These are phyloP conservation scores for Indri indri DNA, from an alignment of 2,113 vertebrate genomes.

Conservation along the genomic window DNA sequence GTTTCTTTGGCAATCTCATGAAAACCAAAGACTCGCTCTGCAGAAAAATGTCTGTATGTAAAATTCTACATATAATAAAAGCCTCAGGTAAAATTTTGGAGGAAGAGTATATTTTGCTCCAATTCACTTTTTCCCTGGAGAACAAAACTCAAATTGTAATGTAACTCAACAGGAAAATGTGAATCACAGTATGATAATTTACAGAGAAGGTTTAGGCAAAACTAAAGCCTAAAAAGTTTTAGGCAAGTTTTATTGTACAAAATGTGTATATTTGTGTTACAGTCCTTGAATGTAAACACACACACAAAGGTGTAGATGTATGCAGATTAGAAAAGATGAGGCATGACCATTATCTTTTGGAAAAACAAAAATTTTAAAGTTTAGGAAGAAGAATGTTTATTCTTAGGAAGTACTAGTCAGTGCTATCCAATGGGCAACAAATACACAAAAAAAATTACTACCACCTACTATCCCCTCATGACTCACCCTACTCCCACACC, in stretches of 20 bases:
- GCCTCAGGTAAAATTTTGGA: not conserved
- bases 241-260: not conserved
- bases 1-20: not conserved
- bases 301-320: not conserved
- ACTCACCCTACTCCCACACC: not conserved
- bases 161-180: slow-evolving; percentile 12
- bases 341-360: not conserved
- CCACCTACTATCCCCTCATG: not conserved
- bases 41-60: not conserved
- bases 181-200: not conserved
- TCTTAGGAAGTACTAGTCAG: not conserved
- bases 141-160: slow-evolving; percentile 48
- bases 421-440: not conserved
- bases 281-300: not conserved
- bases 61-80: slow-evolving; percentile 8
- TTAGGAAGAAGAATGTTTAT: not conserved
- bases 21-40: not conserved
- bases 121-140: not conserved
- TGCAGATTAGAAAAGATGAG: slow-evolving; percentile 1
- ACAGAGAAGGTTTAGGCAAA: not conserved
- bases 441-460: not conserved
- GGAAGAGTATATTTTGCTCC: slow-evolving; percentile 10
- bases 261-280: not conserved
- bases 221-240: not conserved
- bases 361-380: not conserved